Conservation (phyloP, 1,140 invertebrate genomes). For the Drosophila tristis region DNA sequence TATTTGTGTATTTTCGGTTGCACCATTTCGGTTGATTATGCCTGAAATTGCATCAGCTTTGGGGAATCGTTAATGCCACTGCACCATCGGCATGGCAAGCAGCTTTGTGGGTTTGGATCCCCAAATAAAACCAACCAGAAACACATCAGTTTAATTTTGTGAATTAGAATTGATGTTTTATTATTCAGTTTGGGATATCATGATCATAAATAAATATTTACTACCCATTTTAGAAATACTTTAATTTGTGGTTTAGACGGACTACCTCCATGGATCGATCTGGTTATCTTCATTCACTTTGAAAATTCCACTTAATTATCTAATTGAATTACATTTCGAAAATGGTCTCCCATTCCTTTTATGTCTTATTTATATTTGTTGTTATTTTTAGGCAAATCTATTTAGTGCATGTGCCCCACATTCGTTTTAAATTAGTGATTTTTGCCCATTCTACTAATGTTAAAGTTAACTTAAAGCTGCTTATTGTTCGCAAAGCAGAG, state of each 20-base stretch:
- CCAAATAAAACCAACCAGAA: background rate
- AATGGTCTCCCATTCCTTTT: slow-evolving; percentile 25
- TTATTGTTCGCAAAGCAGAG: slow-evolving; percentile 55
- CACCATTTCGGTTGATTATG: background rate
- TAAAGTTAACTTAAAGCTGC: slow-evolving; percentile 77
- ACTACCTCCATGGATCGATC: slow-evolving; percentile 3
- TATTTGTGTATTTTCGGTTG: background rate
- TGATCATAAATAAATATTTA: slow-evolving; percentile 6
- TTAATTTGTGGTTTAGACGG: slow-evolving; percentile 30
- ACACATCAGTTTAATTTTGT: slow-evolving; percentile 1
- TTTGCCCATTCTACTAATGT: slow-evolving; percentile 28
- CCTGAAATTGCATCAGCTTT: slow-evolving; percentile 16
- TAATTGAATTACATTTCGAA: slow-evolving; percentile 53
- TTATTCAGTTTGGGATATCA: slow-evolving; percentile 9
- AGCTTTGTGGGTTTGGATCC: background rate
- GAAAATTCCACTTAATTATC: slow-evolving; percentile 44
- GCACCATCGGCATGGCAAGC: background rate
- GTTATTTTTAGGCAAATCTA: slow-evolving; percentile 70
- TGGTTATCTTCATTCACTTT: slow-evolving; percentile 16
- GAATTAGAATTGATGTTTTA: slow-evolving; percentile 59
- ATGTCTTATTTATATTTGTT: slow-evolving; percentile 21
- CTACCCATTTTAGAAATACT: slow-evolving; percentile 55
- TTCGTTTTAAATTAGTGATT: slow-evolving; percentile 68
- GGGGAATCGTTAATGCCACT: background rate
- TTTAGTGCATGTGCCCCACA: slow-evolving; percentile 71